These are phyloP conservation scores for Antedon mediterranea DNA, from an alignment of 53 echinoderm and acorn worm genomes.

Conservation along the genomic window DNA sequence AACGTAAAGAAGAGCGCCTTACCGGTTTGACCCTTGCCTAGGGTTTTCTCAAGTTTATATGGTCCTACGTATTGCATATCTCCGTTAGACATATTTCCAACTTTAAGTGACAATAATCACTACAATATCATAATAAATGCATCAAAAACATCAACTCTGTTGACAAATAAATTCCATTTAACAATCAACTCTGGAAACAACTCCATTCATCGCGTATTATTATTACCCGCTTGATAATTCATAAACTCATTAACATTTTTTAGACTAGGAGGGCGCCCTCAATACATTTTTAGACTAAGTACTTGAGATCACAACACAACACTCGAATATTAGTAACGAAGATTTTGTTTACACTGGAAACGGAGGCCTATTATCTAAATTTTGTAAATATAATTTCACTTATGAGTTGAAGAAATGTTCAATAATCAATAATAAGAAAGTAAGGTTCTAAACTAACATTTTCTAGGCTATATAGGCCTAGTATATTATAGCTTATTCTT, in stretches of 20 bases:
- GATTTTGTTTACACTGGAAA: too few species aligned
- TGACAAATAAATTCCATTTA: neutral
- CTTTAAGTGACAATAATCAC: neutral
- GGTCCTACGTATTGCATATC: slow-evolving; percentile 97
- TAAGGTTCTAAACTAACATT: too few species aligned
- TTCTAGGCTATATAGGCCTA: too few species aligned
- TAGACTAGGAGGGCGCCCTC: neutral
- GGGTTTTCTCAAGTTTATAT: slow-evolving; percentile 97
- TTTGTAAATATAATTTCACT: too few species aligned
- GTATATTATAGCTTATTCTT: too few species aligned
- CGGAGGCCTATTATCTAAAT: too few species aligned
- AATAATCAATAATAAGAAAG: too few species aligned
- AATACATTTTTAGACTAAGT: neutral
- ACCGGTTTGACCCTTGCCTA: slow-evolving; percentile 97
- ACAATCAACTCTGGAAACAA: neutral
- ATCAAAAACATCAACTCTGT: neutral
- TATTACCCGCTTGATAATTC: neutral
- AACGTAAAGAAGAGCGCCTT: slow-evolving; percentile 6
- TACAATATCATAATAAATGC: neutral
- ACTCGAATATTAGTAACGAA: too few species aligned
- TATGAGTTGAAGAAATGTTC: too few species aligned
- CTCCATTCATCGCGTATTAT: neutral
- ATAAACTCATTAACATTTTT: neutral
- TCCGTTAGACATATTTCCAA: slow-evolving; percentile 54
- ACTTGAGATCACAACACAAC: too few species aligned